A percentile compares a stretch with the other conserved stretches of the same genome.
These are phyloP conservation scores for Drosophila dunni DNA, from an alignment of 1,140 invertebrate species.

Conservation along the genomic window DNA sequence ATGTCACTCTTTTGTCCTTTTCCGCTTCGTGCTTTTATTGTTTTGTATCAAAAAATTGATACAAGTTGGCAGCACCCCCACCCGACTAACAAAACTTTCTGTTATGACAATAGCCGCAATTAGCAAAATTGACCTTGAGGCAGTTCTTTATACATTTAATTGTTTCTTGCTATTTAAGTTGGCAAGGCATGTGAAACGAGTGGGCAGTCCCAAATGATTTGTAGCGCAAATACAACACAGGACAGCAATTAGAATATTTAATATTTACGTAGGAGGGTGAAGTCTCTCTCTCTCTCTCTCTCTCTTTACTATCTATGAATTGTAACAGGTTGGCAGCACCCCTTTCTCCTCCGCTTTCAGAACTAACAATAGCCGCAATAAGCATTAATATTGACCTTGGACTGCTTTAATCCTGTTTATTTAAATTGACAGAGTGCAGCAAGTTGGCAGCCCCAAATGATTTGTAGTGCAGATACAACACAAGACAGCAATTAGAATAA, in stretches of 20 bases:
- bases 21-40: not conserved
- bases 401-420: not conserved
- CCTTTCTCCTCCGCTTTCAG: not conserved
- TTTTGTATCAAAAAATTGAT: constrained; percentile 9
- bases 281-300: too few relatives aligned
- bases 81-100: not conserved
- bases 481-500: too few relatives aligned
- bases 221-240: too few relatives aligned
- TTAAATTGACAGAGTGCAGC: not conserved
- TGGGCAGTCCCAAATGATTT: not conserved
- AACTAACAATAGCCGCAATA: not conserved
- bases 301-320: too few relatives aligned
- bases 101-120: not conserved
- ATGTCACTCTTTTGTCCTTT: not conserved
- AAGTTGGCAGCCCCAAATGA: not conserved
- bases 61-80: constrained; percentile 5
- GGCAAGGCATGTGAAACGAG: not conserved
- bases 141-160: too few relatives aligned
- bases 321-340: not conserved
- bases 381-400: not conserved
- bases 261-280: not conserved
- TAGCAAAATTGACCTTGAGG: constrained; percentile 1
- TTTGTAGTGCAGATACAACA: too few relatives aligned
- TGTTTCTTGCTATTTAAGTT: not conserved
- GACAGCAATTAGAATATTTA: not conserved